phyloP scores from a whole-genome alignment of 2,888 invertebrate genomes.

The Strigamia maritima region DNA sequence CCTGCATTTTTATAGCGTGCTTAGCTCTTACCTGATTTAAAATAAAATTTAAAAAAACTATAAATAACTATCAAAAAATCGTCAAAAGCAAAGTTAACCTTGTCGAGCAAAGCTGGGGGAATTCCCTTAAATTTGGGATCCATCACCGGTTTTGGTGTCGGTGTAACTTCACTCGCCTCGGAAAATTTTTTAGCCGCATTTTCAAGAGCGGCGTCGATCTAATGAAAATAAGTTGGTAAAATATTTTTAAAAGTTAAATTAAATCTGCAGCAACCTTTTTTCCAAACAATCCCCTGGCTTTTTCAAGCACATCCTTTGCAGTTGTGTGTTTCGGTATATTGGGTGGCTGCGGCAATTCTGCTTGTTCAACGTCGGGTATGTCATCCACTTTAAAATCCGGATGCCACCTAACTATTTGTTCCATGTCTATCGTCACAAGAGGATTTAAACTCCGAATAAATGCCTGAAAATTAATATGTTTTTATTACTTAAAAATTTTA shows the following conservation, averaged over 20 bases:
- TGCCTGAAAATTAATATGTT: not conserved
- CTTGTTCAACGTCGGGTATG: not conserved
- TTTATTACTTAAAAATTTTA: not conserved
- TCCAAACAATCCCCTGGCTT: not conserved
- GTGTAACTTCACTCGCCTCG: not conserved
- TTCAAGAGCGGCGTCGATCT: not conserved
- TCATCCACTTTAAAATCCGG: not conserved
- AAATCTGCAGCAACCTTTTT: not conserved
- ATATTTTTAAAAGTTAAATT: not conserved
- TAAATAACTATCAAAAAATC: not conserved
- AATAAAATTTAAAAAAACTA: not conserved
- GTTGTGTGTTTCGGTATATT: not conserved
- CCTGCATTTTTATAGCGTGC: not conserved
- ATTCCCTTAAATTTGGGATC: not conserved
- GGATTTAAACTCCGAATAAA: not conserved
- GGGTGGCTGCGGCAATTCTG: not conserved
- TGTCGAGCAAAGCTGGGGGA: not conserved
- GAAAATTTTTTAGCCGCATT: not conserved
- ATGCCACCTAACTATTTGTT: not conserved
- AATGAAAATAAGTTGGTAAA: not conserved
- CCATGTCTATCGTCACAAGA: not conserved
- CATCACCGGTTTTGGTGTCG: not conserved
- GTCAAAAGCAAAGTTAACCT: not conserved
- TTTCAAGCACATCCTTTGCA: not conserved
- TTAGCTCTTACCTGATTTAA: not conserved